A percentile compares a stretch with the other conserved stretches of the same genome.
phyloP scores from a whole-genome alignment of 2,888 invertebrate genomes.

The Chymomyza procnemis region DNA sequence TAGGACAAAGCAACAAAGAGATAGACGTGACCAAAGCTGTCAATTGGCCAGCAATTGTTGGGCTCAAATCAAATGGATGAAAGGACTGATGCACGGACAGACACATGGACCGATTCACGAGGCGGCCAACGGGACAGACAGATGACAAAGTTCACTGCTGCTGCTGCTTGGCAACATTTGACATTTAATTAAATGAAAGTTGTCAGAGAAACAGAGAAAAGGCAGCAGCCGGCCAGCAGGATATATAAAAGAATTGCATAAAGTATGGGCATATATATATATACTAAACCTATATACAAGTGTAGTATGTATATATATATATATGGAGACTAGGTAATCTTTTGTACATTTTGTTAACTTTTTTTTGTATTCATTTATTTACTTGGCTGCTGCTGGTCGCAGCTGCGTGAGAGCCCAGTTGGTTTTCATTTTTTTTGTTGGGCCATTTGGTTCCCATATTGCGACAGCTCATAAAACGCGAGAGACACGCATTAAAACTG shows the following conservation, averaged over 20 bases:
- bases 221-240: conserved; percentile 18
- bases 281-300: too few species aligned
- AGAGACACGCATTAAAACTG: conserved; percentile 70
- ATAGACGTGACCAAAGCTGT: background rate
- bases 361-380: conserved; percentile 60
- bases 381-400: conserved; percentile 56
- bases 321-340: conserved; percentile 26
- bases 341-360: conserved; percentile 31
- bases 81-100: background rate
- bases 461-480: conserved; percentile 72
- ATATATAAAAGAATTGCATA: background rate
- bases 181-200: conserved; percentile 69
- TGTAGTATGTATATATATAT: conserved; percentile 1
- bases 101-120: background rate
- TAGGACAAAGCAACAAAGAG: background rate
- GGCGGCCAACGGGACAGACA: too few species aligned
- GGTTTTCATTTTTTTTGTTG: conserved; percentile 46
- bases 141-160: background rate
- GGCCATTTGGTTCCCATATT: conserved; percentile 57
- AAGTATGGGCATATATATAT: conserved; percentile 25
- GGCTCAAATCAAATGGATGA: background rate
- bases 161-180: conserved; percentile 35
- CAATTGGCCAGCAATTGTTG: background rate
- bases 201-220: background rate
- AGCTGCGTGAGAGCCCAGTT: conserved; percentile 67